These are phyloP conservation scores for Umimayanthus chanpuru DNA, from an alignment of 92 coral and sea anemone species.

Conservation along the genomic window DNA sequence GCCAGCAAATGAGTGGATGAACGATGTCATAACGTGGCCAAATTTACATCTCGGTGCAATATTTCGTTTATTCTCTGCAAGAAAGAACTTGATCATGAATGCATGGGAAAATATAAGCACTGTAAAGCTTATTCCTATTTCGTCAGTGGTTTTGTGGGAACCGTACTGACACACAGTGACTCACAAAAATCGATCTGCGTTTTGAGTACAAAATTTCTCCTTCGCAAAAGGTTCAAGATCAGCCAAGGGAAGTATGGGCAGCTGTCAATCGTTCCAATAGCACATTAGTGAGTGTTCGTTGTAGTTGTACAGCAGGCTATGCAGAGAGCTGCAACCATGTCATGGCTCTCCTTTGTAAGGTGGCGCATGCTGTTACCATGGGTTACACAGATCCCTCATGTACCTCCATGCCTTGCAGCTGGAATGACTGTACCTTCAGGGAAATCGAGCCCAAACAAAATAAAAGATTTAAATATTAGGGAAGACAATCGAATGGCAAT, in stretches of 20 bases:
- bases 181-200: constrained; percentile 10
- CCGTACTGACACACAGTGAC: constrained; percentile 23
- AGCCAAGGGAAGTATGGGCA: constrained; percentile 59
- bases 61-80: constrained; percentile 38
- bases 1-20: constrained; percentile 14
- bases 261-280: constrained; percentile 31
- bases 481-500: constrained; percentile 30
- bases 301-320: constrained; percentile 51
- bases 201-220: constrained; percentile 25
- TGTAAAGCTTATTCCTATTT: constrained; percentile 48
- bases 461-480: constrained; percentile 47
- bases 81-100: constrained; percentile 39
- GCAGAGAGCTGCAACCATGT: constrained; percentile 50
- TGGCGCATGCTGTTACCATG: constrained; percentile 36
- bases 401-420: constrained; percentile 47
- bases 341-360: too few species aligned
- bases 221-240: constrained; percentile 45
- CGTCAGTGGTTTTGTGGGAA: constrained; percentile 51
- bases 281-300: constrained; percentile 39
- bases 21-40: constrained; percentile 33
- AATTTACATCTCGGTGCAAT: constrained; percentile 10
- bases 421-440: constrained; percentile 45
- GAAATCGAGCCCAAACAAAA: constrained; percentile 50
- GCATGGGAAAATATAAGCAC: constrained; percentile 44
- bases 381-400: constrained; percentile 44